phyloP scores from a whole-genome alignment of 2,797 vertebrate species.

The Macropus fuliginosus region DNA sequence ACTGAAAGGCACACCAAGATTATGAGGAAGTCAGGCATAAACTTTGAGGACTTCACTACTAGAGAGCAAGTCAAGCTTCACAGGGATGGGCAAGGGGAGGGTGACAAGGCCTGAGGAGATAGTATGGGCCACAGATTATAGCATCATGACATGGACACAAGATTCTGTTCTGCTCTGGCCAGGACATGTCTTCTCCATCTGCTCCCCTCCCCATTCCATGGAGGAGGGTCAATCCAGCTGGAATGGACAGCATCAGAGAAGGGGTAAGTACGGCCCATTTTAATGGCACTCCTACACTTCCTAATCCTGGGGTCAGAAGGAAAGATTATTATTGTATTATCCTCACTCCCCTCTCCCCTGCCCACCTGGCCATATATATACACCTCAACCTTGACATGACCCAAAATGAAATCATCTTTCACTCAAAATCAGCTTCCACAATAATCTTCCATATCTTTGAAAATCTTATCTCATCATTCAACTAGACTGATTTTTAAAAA shows the following conservation, averaged over 20 bases:
- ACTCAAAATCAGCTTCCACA: background rate
- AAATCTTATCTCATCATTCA: background rate
- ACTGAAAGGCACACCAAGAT: background rate
- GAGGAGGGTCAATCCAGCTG: background rate
- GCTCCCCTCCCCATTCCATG: background rate
- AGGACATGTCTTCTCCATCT: background rate
- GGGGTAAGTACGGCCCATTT: background rate
- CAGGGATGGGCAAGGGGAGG: background rate
- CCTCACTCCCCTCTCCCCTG: background rate
- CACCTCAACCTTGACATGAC: background rate
- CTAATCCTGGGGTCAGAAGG: background rate
- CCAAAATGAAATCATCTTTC: background rate
- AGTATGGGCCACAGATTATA: background rate
- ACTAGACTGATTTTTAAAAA: background rate
- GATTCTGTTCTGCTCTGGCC: background rate
- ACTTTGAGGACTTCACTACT: background rate
- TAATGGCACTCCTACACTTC: background rate
- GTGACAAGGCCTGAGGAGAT: background rate
- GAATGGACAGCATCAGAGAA: background rate
- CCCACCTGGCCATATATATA: background rate
- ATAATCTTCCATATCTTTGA: background rate
- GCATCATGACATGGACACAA: background rate
- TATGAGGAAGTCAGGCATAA: background rate
- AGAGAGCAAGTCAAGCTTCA: background rate
- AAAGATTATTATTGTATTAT: background rate